Evolutionary conservation across 2,797 vertebrate species (phyloP).

Genomic region (Galagoides demidoff): DNA sequence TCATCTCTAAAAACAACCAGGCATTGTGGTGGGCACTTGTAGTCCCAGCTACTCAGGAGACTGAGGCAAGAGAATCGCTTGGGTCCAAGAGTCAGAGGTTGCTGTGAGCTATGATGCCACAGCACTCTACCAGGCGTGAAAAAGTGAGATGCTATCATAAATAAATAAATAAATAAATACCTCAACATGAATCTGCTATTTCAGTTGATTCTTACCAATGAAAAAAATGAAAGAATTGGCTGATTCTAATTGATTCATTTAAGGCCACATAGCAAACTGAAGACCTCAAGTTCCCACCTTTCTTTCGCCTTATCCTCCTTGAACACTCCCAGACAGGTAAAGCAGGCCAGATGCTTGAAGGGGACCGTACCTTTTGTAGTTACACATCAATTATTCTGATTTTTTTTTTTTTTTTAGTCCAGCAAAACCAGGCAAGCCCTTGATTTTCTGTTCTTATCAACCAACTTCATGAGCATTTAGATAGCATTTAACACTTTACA

Average conservation of each 20-base stretch:
- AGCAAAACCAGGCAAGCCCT: slow-evolving; percentile 5
- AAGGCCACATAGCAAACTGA: background rate
- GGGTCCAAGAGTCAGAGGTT: no score
- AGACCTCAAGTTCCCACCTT: background rate
- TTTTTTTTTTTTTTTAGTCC: background rate
- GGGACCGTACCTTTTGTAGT: background rate
- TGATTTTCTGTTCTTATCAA: slow-evolving; percentile 11
- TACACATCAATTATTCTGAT: background rate
- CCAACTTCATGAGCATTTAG: background rate
- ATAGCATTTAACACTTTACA: background rate
- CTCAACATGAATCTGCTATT: background rate
- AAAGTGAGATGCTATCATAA: no score
- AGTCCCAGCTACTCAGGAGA: no score
- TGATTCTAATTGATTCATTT: background rate
- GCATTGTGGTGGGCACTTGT: no score
- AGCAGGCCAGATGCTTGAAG: background rate
- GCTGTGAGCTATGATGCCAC: no score
- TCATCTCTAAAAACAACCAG: no score
- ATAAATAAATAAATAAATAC: background rate
- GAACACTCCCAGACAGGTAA: background rate
- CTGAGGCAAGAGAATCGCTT: no score
- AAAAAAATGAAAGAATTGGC: background rate
- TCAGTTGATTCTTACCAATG: background rate
- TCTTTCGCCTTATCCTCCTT: background rate
- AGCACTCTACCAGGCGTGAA: no score